phyloP scores from a whole-genome alignment of 2,888 invertebrate genomes.

The Stenolophus ochropezus region DNA sequence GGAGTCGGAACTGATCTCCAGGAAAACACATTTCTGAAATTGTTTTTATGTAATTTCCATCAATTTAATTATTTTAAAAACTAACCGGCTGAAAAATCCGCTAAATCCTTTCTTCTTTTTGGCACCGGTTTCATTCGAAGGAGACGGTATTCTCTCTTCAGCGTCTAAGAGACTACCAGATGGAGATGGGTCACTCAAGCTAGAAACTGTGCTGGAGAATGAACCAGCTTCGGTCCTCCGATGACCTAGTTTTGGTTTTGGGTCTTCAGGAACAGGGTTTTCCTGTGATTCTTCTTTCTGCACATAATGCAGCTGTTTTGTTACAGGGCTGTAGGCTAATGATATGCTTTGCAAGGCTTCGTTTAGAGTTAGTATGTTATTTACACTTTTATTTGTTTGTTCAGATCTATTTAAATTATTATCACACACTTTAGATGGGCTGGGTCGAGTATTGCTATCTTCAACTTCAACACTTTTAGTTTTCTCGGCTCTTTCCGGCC shows the following conservation, averaged over 20 bases:
- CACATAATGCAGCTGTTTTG: slow-evolving; percentile 82
- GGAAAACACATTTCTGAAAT: slow-evolving; percentile 73
- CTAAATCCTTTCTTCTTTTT: slow-evolving; percentile 79
- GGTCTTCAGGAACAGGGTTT: slow-evolving; percentile 50
- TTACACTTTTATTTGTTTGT: slow-evolving; percentile 69
- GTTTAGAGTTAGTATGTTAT: slow-evolving; percentile 77
- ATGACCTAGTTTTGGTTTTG: slow-evolving; percentile 70
- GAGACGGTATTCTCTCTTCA: slow-evolving; percentile 67
- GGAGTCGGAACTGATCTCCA: slow-evolving; percentile 71
- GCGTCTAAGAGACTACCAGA: slow-evolving; percentile 75
- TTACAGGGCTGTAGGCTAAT: slow-evolving; percentile 84
- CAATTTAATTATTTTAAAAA: slow-evolving; percentile 63
- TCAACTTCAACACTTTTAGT: slow-evolving; percentile 67
- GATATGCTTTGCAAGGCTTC: slow-evolving; percentile 84
- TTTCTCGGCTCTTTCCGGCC: slow-evolving; percentile 74
- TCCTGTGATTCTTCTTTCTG: slow-evolving; percentile 65
- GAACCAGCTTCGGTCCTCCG: slow-evolving; percentile 78
- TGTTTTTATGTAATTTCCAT: neutral
- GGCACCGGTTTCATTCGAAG: slow-evolving; percentile 69
- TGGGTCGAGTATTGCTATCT: slow-evolving; percentile 65
- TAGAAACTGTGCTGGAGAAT: slow-evolving; percentile 82
- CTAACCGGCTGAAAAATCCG: slow-evolving; percentile 79
- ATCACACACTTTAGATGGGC: slow-evolving; percentile 64
- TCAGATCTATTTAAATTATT: slow-evolving; percentile 61
- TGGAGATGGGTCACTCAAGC: slow-evolving; percentile 82